Percentiles rank a stretch among this genome's conserved stretches.
Evolutionary conservation across 2,797 vertebrate genomes (phyloP).

Genomic region (Amniataba percoides): DNA sequence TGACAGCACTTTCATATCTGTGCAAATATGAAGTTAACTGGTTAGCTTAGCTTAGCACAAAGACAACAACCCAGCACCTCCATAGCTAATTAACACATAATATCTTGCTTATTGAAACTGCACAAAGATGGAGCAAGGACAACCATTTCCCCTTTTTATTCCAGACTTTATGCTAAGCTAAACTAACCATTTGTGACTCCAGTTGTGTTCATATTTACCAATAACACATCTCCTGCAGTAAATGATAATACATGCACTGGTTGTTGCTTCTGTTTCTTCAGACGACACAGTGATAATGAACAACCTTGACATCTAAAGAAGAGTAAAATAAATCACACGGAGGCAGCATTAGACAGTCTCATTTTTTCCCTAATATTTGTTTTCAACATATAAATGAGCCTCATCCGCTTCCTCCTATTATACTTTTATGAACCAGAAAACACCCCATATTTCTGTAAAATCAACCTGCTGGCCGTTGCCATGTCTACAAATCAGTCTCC

Average conservation of each 20-base stretch:
- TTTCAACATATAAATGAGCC: slow-evolving; percentile 18
- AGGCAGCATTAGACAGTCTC: neutral
- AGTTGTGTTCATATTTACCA: too few species aligned
- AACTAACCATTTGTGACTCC: too few species aligned
- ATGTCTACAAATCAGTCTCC: slow-evolving; percentile 56
- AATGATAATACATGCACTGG: neutral
- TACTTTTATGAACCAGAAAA: slow-evolving; percentile 39
- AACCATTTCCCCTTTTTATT: too few species aligned
- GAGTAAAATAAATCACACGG: neutral
- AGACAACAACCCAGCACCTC: too few species aligned
- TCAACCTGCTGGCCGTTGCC: slow-evolving; percentile 31
- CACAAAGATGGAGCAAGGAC: too few species aligned
- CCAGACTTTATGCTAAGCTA: too few species aligned
- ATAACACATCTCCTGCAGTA: too few species aligned
- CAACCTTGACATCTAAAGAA: slow-evolving; percentile 3
- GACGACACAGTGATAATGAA: neutral
- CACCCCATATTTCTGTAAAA: slow-evolving; percentile 40
- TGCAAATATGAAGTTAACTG: too few species aligned
- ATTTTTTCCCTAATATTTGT: slow-evolving; percentile 3
- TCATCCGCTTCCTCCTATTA: slow-evolving; percentile 25
- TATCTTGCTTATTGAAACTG: too few species aligned
- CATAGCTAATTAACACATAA: too few species aligned
- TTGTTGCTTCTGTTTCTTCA: neutral
- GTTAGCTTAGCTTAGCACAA: too few species aligned
- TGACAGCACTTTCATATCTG: too few species aligned